A percentile compares a stretch with the other conserved stretches of the same genome.
Conservation (phyloP, 2,888 invertebrate genomes). For the Tromatobia lineatoria region DNA sequence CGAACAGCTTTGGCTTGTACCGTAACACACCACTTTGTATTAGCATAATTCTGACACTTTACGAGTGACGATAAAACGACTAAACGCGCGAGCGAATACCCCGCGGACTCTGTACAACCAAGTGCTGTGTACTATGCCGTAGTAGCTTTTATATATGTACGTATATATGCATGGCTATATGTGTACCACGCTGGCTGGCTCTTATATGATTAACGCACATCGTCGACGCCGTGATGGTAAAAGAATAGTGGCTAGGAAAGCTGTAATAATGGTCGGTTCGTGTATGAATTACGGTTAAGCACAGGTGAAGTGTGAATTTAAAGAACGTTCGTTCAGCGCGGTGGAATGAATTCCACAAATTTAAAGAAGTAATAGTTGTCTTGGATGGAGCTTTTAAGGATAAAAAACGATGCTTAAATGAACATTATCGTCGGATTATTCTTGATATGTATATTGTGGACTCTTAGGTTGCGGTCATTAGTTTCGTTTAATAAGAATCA, state of each 20-base stretch:
- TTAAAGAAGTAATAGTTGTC: neutral
- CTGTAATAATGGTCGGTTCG: neutral
- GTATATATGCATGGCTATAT: neutral
- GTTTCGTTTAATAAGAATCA: no score
- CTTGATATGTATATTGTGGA: neutral
- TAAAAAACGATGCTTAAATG: no score
- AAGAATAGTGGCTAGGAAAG: neutral
- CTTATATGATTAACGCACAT: constrained; percentile 29
- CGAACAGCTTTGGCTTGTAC: constrained; percentile 32
- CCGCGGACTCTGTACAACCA: constrained; percentile 47
- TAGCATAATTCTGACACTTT: constrained; percentile 69
- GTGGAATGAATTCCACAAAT: neutral
- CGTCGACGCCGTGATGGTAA: neutral
- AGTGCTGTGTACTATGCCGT: constrained; percentile 19
- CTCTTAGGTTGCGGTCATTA: neutral
- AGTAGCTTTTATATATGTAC: neutral
- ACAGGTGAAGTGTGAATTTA: constrained; percentile 9
- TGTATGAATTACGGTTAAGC: neutral
- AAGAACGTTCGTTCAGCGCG: neutral
- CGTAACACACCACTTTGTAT: constrained; percentile 67
- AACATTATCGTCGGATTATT: neutral
- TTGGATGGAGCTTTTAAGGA: neutral
- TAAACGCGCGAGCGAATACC: constrained; percentile 60
- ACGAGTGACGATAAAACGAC: constrained; percentile 69
- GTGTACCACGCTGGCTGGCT: neutral